These are phyloP conservation scores for Microcebus griseorufus DNA, from an alignment of 2,113 vertebrate genomes.

Conservation along the genomic window DNA sequence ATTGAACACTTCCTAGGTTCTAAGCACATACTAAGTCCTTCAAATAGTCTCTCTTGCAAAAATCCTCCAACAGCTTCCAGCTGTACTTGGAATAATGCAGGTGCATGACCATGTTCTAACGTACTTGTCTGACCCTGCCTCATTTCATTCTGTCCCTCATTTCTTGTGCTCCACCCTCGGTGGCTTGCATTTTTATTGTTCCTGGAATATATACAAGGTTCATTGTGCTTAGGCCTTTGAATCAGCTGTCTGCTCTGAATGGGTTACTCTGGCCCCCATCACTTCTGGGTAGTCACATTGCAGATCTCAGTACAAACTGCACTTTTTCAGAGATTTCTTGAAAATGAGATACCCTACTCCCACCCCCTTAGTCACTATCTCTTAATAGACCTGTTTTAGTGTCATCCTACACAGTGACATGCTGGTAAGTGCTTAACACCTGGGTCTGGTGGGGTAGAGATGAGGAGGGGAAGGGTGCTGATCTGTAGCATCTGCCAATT, in stretches of 20 bases:
- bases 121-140: not conserved
- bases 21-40: not conserved
- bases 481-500: not conserved
- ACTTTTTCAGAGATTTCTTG: not conserved
- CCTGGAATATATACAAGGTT: not conserved
- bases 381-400: not conserved
- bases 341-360: not conserved
- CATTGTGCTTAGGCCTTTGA: not conserved
- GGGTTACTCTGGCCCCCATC: not conserved
- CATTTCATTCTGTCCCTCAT: not conserved
- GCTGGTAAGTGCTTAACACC: not conserved
- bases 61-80: not conserved
- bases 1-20: not conserved
- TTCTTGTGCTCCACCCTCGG: not conserved
- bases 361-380: not conserved
- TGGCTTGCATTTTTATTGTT: not conserved
- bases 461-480: not conserved
- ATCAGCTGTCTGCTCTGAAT: not conserved
- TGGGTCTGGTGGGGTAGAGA: not conserved
- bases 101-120: not conserved
- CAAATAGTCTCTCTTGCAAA: not conserved
- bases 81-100: not conserved
- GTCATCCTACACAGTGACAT: not conserved
- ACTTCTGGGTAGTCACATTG: not conserved
- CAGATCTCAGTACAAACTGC: not conserved